Percentiles rank a stretch among this genome's conserved stretches.
phyloP scores from a whole-genome alignment of 2,888 invertebrate species.

The Rhingia campestris region DNA sequence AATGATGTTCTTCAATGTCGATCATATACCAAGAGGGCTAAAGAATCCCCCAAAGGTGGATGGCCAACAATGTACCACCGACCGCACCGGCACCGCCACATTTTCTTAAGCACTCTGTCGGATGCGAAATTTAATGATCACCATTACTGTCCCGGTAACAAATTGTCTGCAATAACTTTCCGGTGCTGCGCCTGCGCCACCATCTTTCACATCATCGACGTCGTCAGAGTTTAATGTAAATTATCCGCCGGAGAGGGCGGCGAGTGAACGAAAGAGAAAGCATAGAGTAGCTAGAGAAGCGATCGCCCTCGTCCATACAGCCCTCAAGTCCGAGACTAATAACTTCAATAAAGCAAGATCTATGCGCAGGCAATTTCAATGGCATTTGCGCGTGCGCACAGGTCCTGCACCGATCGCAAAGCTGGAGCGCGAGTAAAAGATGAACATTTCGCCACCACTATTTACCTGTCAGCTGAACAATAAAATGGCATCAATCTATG shows the following conservation, averaged over 20 bases:
- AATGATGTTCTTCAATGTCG: constrained; percentile 41
- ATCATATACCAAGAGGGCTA: constrained; percentile 4
- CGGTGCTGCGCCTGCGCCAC: constrained; percentile 18
- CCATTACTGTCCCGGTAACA: constrained; percentile 68
- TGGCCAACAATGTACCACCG: constrained; percentile 24
- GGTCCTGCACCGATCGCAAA: constrained; percentile 2
- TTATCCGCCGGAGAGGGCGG: constrained; percentile 28
- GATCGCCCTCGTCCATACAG: constrained; percentile 25
- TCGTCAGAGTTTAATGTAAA: constrained; percentile 64
- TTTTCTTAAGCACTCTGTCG: constrained; percentile 14
- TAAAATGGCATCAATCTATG: constrained; percentile 73
- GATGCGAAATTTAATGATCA: constrained; percentile 69
- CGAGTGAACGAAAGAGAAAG: constrained; percentile 67
- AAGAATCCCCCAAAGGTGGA: constrained; percentile 13
- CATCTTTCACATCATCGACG: constrained; percentile 2
- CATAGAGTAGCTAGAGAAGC: constrained; percentile 17
- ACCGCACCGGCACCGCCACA: neutral
- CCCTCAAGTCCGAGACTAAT: constrained; percentile 54
- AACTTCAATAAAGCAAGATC: constrained; percentile 71
- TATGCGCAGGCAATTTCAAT: constrained; percentile 69
- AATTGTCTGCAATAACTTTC: constrained; percentile 70
- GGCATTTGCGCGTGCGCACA: constrained; percentile 40
- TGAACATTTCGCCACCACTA: constrained; percentile 73
- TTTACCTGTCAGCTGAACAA: constrained; percentile 70
- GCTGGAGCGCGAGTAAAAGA: constrained; percentile 71